Conservation (phyloP, 1,140 invertebrate genomes). For the Grapholita molesta region DNA sequence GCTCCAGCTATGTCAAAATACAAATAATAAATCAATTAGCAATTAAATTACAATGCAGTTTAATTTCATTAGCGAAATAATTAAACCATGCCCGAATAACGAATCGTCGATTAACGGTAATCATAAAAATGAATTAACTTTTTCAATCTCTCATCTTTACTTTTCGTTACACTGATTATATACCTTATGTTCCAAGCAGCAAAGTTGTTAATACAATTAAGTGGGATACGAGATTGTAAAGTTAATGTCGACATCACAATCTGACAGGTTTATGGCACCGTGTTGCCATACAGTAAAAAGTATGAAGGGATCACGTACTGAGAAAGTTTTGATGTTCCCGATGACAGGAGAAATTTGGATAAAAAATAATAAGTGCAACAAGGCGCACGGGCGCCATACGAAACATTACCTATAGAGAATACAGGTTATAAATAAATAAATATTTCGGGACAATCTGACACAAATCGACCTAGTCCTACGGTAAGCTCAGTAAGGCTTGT, state of each 20-base stretch:
- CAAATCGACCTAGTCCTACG: too few relatives aligned
- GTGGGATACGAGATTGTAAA: background rate
- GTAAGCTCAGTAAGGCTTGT: too few relatives aligned
- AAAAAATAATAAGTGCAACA: conserved; percentile 5
- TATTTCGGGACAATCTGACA: too few relatives aligned
- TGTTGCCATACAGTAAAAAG: background rate
- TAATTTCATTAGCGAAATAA: conserved; percentile 13
- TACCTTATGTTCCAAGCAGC: background rate
- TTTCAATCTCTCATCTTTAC: background rate
- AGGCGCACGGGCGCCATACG: too few relatives aligned
- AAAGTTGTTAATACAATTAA: background rate
- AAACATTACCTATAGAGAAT: too few relatives aligned
- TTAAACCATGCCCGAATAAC: conserved; percentile 5
- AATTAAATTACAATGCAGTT: conserved; percentile 3
- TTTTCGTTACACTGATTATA: background rate
- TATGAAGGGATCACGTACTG: conserved; percentile 2
- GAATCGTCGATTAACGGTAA: conserved; percentile 1
- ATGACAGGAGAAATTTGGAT: conserved; percentile 12
- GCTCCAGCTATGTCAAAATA: background rate
- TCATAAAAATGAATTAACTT: conserved; percentile 11
- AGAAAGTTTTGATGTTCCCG: background rate
- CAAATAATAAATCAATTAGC: background rate
- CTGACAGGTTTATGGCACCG: background rate
- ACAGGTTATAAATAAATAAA: too few relatives aligned
- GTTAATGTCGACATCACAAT: conserved; percentile 5